Evolutionary conservation across 2,888 invertebrate species (phyloP), one percentile per base, ranked within the genome.

Genomic region (Xanthorhoe designata): DNA sequence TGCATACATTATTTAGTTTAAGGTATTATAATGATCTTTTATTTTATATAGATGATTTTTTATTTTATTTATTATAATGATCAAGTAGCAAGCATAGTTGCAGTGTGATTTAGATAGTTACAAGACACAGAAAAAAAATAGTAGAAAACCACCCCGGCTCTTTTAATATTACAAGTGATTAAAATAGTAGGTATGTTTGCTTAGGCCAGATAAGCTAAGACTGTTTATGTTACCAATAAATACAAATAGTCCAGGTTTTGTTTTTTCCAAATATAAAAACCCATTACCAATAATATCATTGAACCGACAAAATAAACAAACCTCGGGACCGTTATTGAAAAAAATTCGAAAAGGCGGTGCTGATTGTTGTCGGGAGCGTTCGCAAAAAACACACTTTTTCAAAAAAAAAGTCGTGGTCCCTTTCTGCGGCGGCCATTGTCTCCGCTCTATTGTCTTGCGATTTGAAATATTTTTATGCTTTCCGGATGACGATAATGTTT

Each of bases 391-490:
- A 75, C 78, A 76, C 72, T 88, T 87, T 88, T 85, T 73, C 64
- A 72, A 77, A 78, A 85, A 24, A 88, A 88, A 87, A 83, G 75
- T 78, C 24, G 54, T 83, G 84, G 84, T 82, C 87, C 88, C 88
- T 89, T 91, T 90, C 91, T 89, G 88, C 90, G 85, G 81, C 86
- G 79, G 75, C 92, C 91, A 93, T 92, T 93, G 93, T 93, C 90
- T 91, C 81, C 79, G 78, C 74, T 75, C 92, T 90, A 92, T 93
- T 92, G 93, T 93, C 87, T 91, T 82, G 84, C 86, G 84, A 88
- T 91, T 91, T 89, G 84, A 92, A 91, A 91, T 91, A 90, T 91
- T 92, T 91, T 91, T 91, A 92, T 91, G 91, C 87, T 91, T 89
- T 85, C 90, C 91, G 91, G 91, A 89, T 90, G 89, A 88, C 88